Percentiles rank a stretch among this genome's conserved stretches.
Conservation (phyloP, 2,888 invertebrate species). For the Synanthedon formicaeformis region DNA sequence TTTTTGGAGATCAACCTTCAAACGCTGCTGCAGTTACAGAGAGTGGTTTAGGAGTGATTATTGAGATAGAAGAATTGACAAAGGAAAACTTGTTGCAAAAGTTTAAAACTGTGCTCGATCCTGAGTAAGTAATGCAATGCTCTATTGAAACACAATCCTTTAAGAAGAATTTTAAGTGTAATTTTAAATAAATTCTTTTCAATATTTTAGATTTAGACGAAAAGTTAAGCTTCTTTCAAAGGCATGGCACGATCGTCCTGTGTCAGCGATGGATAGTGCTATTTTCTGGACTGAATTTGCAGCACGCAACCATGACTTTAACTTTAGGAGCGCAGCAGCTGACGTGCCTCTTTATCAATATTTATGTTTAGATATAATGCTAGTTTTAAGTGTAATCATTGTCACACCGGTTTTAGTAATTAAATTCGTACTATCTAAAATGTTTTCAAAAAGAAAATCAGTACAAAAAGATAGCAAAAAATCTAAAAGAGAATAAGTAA, state of each 20-base stretch:
- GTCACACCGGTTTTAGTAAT: neutral
- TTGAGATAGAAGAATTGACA: constrained; percentile 51
- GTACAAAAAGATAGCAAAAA: neutral
- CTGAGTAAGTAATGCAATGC: constrained; percentile 53
- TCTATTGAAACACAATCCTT: neutral
- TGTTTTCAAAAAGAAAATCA: neutral
- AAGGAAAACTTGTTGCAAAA: constrained; percentile 57
- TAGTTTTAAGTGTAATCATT: constrained; percentile 15
- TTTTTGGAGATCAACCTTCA: constrained; percentile 69
- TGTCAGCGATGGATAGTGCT: constrained; percentile 70
- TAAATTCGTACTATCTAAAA: neutral
- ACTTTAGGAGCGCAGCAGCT: constrained; percentile 50
- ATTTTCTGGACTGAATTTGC: constrained; percentile 75
- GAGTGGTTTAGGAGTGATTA: constrained; percentile 57
- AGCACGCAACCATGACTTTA: constrained; percentile 52
- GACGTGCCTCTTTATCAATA: constrained; percentile 63
- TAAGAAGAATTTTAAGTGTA: neutral
- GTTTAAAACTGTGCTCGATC: constrained; percentile 55
- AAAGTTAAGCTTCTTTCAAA: constrained; percentile 59
- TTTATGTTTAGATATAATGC: constrained; percentile 39
- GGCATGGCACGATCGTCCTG: constrained; percentile 70
- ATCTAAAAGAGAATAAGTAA: constrained; percentile 1
- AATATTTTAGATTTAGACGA: constrained; percentile 35
- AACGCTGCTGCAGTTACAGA: constrained; percentile 67
- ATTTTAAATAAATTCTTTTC: neutral